Evolutionary conservation across 2,888 invertebrate genomes (phyloP), one percentile per base, ranked within the genome.

Genomic region (Bombyx huttoni): DNA sequence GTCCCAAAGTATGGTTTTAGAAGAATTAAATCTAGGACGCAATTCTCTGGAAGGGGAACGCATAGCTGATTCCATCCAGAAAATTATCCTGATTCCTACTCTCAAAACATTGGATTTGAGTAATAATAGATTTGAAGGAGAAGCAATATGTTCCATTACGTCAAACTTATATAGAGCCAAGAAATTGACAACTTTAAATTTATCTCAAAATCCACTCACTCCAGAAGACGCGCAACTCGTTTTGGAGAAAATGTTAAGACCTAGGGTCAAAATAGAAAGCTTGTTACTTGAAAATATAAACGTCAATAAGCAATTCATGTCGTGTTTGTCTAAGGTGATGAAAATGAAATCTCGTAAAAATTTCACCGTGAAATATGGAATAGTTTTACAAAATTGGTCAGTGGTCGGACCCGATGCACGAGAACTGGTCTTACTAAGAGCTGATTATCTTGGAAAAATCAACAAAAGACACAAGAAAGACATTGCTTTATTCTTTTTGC

Each of bases 171-270:
- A 52, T 1, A 62, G 59, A 50, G 69, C 72, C 33, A 67, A 64
- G 46, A 68, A 64, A 46, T 54, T 77, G 9, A 34, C 33, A 8
- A 67, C 65, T 12, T 59, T 78, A 6, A 62, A 75, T 57, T 55
- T 78, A n/a, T 77, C 77, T 0, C 65, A 46, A 45, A 76, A 78
- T 51, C 75, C 75, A 10, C 48, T 78, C 53, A 54, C 59, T 35
- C 57, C 68, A 3, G 46, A 46, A 0, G 73, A 73, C 34, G 73
- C 74, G 3, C 52, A 57, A 7, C 46, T 45, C 5, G 58, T 64
- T 0, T 54, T 76, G n/a, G 49, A 61, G 13, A 66, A 60, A 47
- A 67, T 75, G 70, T 54, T 67, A 46, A 57, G 47, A 47, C 60
- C 62, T 0, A 52, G 54, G 46, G 70, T 73, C 1, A 73, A 71